A percentile compares a stretch with the other conserved stretches of the same genome.
These are phyloP conservation scores for Indicator maculatus DNA, from an alignment of 2,113 vertebrate genomes.

Conservation along the genomic window DNA sequence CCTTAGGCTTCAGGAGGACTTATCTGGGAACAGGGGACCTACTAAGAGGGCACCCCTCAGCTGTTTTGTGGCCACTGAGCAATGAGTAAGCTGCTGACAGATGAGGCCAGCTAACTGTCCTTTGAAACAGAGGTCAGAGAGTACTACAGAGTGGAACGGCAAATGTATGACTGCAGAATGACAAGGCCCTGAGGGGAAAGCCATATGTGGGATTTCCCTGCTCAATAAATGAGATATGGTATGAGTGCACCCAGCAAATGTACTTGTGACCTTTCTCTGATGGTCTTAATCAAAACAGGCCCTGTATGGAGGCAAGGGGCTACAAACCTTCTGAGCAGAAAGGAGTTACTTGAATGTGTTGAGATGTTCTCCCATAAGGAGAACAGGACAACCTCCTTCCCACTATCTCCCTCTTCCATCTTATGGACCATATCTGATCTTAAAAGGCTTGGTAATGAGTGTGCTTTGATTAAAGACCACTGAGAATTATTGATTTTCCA, in stretches of 20 bases:
- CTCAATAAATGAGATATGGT: background rate
- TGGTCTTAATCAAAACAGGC: background rate
- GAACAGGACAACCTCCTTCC: background rate
- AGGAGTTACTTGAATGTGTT: background rate
- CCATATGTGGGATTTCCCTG: background rate
- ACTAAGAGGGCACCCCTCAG: background rate
- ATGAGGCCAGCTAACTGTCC: background rate
- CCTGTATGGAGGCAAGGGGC: background rate
- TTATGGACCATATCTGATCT: background rate
- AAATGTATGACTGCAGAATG: background rate
- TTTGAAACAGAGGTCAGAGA: background rate
- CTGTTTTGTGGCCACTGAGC: background rate
- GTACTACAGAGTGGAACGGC: background rate
- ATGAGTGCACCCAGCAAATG: background rate
- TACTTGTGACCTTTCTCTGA: background rate
- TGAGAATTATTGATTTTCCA: constrained; percentile 1
- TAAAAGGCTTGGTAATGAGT: background rate
- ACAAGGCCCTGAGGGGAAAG: background rate
- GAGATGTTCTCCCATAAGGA: background rate
- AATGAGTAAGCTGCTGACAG: background rate
- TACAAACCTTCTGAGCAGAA: background rate
- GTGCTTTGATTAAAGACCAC: background rate
- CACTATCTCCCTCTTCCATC: background rate
- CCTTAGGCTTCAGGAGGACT: background rate
- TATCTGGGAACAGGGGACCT: background rate